Evolutionary conservation across 2,797 vertebrate genomes (phyloP).

Genomic region (Muraenolepis orangiensis): DNA sequence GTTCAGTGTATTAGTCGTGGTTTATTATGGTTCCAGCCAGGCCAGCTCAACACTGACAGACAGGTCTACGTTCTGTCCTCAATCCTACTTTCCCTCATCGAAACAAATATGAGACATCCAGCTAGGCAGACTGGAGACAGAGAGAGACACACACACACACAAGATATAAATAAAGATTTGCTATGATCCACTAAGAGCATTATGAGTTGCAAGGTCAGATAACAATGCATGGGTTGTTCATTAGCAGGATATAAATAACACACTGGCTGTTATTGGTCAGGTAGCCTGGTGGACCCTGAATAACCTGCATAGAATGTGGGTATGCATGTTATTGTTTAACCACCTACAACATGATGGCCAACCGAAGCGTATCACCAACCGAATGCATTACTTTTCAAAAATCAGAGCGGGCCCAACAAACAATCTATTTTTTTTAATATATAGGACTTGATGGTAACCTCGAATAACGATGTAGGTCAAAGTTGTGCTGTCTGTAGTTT

Average conservation of each 20-base stretch:
- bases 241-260: slow-evolving; percentile 32
- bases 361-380: not conserved
- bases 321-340: not conserved
- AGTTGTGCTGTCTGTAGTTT: not conserved
- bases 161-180: not conserved
- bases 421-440: too few species aligned
- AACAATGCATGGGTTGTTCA: slow-evolving; percentile 38
- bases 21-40: not conserved
- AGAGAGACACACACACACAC: not conserved
- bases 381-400: not conserved
- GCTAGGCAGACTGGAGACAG: not conserved
- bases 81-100: not conserved
- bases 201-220: slow-evolving; percentile 48
- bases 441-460: not conserved
- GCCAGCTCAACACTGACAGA: not conserved
- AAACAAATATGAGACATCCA: not conserved
- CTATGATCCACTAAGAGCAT: not conserved
- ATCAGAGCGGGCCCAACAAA: not conserved
- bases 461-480: not conserved
- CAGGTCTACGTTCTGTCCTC: not conserved
- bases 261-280: slow-evolving; percentile 39
- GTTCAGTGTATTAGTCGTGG: not conserved
- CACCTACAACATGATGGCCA: not conserved
- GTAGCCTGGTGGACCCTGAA: slow-evolving; percentile 14
- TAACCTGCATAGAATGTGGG: not conserved